Evolutionary conservation across 2,797 vertebrate species (phyloP).

Genomic region (Columba guinea): DNA sequence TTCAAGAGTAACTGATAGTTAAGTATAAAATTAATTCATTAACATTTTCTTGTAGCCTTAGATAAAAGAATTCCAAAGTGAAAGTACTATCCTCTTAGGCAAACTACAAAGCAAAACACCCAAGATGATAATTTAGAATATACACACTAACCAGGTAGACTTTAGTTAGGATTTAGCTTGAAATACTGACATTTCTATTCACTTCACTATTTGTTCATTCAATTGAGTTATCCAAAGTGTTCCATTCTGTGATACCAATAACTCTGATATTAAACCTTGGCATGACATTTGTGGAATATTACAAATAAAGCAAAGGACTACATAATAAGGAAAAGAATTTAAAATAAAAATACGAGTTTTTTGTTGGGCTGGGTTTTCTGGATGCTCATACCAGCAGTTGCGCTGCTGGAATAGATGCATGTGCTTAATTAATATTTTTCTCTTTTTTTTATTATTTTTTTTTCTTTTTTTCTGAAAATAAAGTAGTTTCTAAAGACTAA

Average conservation of each 20-base stretch:
- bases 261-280: background rate
- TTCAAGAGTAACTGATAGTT: background rate
- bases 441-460: background rate
- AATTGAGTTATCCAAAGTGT: background rate
- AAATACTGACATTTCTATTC: background rate
- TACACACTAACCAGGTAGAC: background rate
- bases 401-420: background rate
- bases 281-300: background rate
- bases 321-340: background rate
- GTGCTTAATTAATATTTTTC: background rate
- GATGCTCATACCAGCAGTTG: background rate
- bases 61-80: background rate
- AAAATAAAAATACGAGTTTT: background rate
- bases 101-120: background rate
- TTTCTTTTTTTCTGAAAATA: background rate
- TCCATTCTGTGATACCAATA: background rate
- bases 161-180: background rate
- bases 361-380: background rate
- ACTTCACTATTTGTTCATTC: background rate
- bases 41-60: background rate
- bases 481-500: background rate
- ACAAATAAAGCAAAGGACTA: background rate
- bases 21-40: background rate
- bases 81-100: background rate
- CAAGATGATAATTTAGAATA: background rate